phyloP scores from a whole-genome alignment of 2,888 invertebrate species.

The Parochlus steinenii region DNA sequence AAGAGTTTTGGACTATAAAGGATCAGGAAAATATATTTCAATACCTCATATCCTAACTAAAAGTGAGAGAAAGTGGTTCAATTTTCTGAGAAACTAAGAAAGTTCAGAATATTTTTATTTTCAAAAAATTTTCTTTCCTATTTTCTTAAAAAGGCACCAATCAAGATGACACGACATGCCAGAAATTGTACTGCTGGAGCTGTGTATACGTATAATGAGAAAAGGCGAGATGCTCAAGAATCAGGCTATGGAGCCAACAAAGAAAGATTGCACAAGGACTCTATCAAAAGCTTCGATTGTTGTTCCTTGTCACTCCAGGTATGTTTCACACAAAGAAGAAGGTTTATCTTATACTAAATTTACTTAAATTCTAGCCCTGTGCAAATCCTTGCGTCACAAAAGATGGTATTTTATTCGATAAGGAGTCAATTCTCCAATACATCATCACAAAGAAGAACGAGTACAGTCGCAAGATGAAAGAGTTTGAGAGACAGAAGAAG shows the following conservation, averaged over 20 bases:
- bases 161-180: slow-evolving; percentile 88
- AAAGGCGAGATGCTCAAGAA: slow-evolving; percentile 84
- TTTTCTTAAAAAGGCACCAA: too few species aligned
- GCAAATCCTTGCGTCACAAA: slow-evolving; percentile 77
- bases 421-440: slow-evolving; percentile 90
- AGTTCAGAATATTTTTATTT: too few species aligned
- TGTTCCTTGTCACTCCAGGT: slow-evolving; percentile 91
- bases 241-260: slow-evolving; percentile 85
- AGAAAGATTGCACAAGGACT: slow-evolving; percentile 30
- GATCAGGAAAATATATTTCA: too few species aligned
- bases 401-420: slow-evolving; percentile 91
- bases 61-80: too few species aligned
- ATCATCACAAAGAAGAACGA: slow-evolving; percentile 89
- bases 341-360: too few species aligned
- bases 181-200: slow-evolving; percentile 97
- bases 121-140: too few species aligned
- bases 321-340: too few species aligned
- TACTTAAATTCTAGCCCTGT: too few species aligned
- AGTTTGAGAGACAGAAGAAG: slow-evolving; percentile 75
- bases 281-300: slow-evolving; percentile 81
- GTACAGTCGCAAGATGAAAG: slow-evolving; percentile 73
- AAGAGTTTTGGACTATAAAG: too few species aligned
- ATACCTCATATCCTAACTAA: too few species aligned
- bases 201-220: slow-evolving; percentile 96
- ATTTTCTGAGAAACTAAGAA: too few species aligned